Percentiles rank a stretch among this genome's conserved stretches.
Evolutionary conservation across 2,888 invertebrate species (phyloP).

Genomic region (Hyalella azteca): DNA sequence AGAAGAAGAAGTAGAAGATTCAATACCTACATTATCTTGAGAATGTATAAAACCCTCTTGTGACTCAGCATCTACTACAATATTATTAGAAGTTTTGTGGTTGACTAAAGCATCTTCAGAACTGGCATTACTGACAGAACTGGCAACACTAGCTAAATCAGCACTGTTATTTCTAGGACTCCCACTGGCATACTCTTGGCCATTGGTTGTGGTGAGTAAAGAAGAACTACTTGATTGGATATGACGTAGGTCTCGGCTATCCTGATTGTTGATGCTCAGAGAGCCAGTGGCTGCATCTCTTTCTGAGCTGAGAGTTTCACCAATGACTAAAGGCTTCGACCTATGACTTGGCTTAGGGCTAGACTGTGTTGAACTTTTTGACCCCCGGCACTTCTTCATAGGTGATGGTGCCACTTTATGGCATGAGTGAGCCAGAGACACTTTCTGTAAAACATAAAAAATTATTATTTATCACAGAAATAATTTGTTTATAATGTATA

Average conservation of each 20-base stretch:
- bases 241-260: too few species aligned
- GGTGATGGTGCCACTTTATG: background rate
- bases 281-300: background rate
- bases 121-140: slow-evolving; percentile 24
- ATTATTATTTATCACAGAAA: too few species aligned
- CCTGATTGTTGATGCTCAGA: too few species aligned
- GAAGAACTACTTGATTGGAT: too few species aligned
- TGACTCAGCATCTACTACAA: background rate
- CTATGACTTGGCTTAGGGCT: background rate
- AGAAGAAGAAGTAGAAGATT: background rate
- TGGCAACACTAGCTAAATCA: slow-evolving; percentile 11
- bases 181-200: too few species aligned
- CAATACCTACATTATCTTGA: background rate
- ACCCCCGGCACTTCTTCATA: background rate
- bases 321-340: background rate
- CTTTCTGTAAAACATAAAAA: background rate
- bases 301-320: background rate
- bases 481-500: too few species aligned
- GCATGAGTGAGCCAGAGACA: slow-evolving; percentile 15
- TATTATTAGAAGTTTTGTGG: background rate
- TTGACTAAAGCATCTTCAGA: slow-evolving; percentile 14
- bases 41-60: background rate
- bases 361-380: background rate
- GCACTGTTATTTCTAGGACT: background rate
- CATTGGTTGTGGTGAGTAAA: too few species aligned